Evolutionary conservation across 2,888 invertebrate species (phyloP), one percentile per base, ranked within the genome.

Genomic region (Ptilodon capucinus): DNA sequence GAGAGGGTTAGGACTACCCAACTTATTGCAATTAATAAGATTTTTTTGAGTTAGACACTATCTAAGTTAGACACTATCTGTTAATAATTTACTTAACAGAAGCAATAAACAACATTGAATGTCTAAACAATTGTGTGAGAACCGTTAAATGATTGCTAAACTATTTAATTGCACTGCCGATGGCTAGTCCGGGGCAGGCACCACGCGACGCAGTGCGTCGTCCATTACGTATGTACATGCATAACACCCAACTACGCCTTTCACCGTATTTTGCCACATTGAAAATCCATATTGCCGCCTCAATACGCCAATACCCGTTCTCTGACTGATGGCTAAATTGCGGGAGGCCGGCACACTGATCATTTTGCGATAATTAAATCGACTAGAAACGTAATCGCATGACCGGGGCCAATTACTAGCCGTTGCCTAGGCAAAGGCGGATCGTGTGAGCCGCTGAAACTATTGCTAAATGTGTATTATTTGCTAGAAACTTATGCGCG

Each of bases 281-380:
- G 81, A 79, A 79, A 82, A 78, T 71, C 72, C 68, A 75, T 79
- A 76, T 62, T 63, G 71, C 68, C 60, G 62, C 61, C 61, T 62
- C 52, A 55, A 61, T 71, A 66, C 68, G 76, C 74, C 81, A 76
- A 81, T 80, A 81, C 68, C 69, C 69, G 74, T 73, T 74, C 76
- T 71, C 68, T 91, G 91, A 91, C 88, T 91, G 91, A 91, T 91
- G 86, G 90, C 80, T 87, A 91, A 91, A 91, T 91, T 91, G 84
- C 84, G 57, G 77, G 79, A 86, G 84, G 83, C 86, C 82, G 80
- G 84, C 81, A 84, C 72, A 83, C 79, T 79, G 90, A 91, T 91
- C 84, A 89, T 91, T 91, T 89, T 63, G 76, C 81, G 80, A 89
- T 91, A 91, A 91, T 91, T 91, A 91, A 91, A 91, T 91, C 79